Evolutionary conservation across 2,888 invertebrate species (phyloP), one percentile per base, ranked within the genome.

Genomic region (Melolontha melolontha): DNA sequence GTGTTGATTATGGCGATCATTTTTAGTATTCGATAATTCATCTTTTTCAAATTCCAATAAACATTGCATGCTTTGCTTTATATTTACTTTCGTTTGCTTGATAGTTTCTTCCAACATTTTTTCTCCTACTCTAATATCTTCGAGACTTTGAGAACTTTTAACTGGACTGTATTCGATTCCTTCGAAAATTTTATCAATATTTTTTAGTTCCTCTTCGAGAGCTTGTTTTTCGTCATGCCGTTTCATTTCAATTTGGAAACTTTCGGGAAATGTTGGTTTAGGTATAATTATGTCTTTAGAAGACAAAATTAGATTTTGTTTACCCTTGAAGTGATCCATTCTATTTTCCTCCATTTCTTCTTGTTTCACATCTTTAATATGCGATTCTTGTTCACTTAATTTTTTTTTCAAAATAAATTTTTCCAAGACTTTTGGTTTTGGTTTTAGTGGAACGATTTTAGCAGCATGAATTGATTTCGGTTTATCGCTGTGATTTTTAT

Each of bases 61-160:
- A 17, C 66, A 59, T 42, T 67, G 50, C 59, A 67, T 59, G 14
- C 66, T 67, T 44, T 52, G 59, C 17, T 67, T 44, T 1, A 62
- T 67, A n/a, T 59, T 59, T 11, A 17, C 12, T 39, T 67, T 51
- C 11, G 66, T 67, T 50, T 67, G 41, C 42, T 67, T 67, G 17
- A 67, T 67, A 1, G 51, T 62, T 14, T 67, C 62, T 42, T 62
- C 66, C 7, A 67, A 27, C 17, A 14, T 41, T 11, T 51, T 16
- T 34, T 67, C 59, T 2, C 27, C 34, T 8, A 51, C 7, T 6
- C 59, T 47, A 7, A 67, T 27, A 51, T 67, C 66, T 17, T 67
- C 66, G 10, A 67, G 41, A 16, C 66, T 67, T 51, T 62, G 49
- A 7, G 66, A 51, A 11, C 51, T 62, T 51, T 49, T 59, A 10